Evolutionary conservation across 2,113 vertebrate species (phyloP), one percentile per base, ranked within the genome.

Genomic region (Clarias gariepinus): DNA sequence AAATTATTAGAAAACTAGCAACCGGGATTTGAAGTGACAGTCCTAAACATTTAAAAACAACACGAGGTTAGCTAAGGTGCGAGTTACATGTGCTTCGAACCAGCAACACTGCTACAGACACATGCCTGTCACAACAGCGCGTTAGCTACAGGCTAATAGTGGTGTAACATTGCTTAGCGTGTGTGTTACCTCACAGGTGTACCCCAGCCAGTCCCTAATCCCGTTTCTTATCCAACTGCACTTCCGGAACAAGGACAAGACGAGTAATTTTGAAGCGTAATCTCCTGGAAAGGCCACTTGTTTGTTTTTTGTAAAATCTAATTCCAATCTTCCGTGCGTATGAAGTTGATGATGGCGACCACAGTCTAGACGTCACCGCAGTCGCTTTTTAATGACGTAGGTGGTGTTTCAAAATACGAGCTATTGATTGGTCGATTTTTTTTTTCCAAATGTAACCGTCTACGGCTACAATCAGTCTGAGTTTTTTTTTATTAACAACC

Each of bases 321-420:
- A 36, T 78, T 55, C 73, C 69, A 55, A 52, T 7, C 69, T 41
- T 12, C 71, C 73, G 81, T 68, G 81, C 52, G 86, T 61, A 83
- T 83, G 71, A 87, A 87, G 41, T 77, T 68, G 55, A 87, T 87
- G 81, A 87, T 87, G 86, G 86, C 86, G 60, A 83, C 60, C 81
- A 78, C 81, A 53, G 57, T 28, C 30, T 33, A 6, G 0, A 63
- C 86, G 81, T 87, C 86, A 87, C 80, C 21, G 36, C 23, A 12
- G 86, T 33, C 86, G 16, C 36, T 36, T 57, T 30, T 58, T 78
- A 83, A 83, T 83, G 86, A 87, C 53, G 86, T 76, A 57, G 0
- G n/a, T 0, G 25, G 15, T 68, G 86, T 77, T 77, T 83, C 23
- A 25, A 66, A 83, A 83, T 58, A 60, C 33, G 28, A 33, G 19